These are phyloP conservation scores for Seriola aureovittata DNA, from an alignment of 2,113 vertebrate species.

Conservation along the genomic window DNA sequence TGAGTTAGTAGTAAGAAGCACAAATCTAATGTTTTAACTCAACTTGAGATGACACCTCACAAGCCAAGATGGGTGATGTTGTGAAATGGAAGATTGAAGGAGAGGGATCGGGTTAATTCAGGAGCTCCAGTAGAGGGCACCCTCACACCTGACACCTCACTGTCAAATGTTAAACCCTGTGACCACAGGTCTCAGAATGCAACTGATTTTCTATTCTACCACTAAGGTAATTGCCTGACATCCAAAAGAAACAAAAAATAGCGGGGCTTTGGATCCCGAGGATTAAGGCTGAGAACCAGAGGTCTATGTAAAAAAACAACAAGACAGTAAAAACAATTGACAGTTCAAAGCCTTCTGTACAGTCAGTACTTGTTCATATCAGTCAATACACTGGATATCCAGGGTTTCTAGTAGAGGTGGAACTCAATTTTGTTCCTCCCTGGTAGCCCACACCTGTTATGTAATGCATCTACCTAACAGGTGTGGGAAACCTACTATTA, in stretches of 20 bases:
- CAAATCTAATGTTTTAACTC: neutral
- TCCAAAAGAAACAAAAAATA: neutral
- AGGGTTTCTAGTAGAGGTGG: neutral
- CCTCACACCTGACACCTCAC: constrained; percentile 41
- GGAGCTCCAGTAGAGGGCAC: constrained; percentile 66
- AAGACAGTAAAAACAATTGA: neutral
- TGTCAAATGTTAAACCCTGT: constrained; percentile 17
- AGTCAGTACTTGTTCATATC: neutral
- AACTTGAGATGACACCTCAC: neutral
- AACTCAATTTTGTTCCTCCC: neutral
- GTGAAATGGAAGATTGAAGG: constrained; percentile 15
- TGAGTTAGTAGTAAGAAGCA: neutral
- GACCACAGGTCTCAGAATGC: neutral
- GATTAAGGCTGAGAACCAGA: constrained; percentile 8
- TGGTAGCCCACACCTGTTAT: neutral
- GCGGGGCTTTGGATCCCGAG: neutral
- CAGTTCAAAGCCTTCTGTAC: neutral
- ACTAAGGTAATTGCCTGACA: constrained; percentile 15
- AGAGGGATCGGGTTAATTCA: constrained; percentile 1
- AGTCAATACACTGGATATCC: neutral
- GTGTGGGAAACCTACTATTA: constrained; percentile 7
- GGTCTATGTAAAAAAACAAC: neutral
- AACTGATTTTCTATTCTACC: constrained; percentile 8
- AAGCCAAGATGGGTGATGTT: constrained; percentile 2
- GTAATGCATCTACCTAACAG: constrained; percentile 7